phyloP scores from a whole-genome alignment of 2,797 vertebrate species.

The Aeoliscus strigatus region DNA sequence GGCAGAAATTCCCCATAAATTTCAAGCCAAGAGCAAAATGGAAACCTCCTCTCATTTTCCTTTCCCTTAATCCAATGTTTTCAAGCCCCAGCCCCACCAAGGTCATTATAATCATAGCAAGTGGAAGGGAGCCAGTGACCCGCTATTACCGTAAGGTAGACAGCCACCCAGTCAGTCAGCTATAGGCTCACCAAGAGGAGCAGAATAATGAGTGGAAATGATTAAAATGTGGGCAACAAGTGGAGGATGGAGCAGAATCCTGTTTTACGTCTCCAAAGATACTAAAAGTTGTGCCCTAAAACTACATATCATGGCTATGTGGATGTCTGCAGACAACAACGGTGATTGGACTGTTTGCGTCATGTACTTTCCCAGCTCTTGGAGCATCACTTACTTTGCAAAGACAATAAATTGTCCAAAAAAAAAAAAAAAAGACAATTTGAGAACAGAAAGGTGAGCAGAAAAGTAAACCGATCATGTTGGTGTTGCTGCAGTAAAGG shows the following conservation, averaged over 20 bases:
- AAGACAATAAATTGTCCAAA: too few relatives aligned
- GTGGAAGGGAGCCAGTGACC: slow-evolving; percentile 79
- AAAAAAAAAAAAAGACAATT: too few relatives aligned
- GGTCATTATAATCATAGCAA: slow-evolving; percentile 83
- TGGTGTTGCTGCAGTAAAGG: too few relatives aligned
- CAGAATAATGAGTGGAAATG: slow-evolving; percentile 48
- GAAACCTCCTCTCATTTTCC: slow-evolving; percentile 81
- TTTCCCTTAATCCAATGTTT: slow-evolving; percentile 82
- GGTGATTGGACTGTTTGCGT: slow-evolving; percentile 3
- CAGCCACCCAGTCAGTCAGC: slow-evolving; percentile 67
- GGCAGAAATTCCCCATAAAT: slow-evolving; percentile 74
- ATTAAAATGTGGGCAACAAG: slow-evolving; percentile 52
- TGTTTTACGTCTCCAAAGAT: slow-evolving; percentile 27
- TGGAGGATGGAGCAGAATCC: slow-evolving; percentile 32
- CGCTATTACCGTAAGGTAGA: slow-evolving; percentile 74
- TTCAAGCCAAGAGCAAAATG: slow-evolving; percentile 81
- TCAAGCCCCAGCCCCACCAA: slow-evolving; percentile 78
- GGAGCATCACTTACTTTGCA: too few relatives aligned
- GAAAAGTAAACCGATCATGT: too few relatives aligned
- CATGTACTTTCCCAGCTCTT: slow-evolving; percentile 2
- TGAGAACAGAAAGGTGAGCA: too few relatives aligned
- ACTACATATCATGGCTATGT: too few relatives aligned
- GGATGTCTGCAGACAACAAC: too few relatives aligned
- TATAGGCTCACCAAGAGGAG: slow-evolving; percentile 56
- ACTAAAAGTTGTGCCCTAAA: slow-evolving; percentile 30